Evolutionary conservation across 2,888 invertebrate genomes (phyloP).

Genomic region (Mechanitis mazaeus): DNA sequence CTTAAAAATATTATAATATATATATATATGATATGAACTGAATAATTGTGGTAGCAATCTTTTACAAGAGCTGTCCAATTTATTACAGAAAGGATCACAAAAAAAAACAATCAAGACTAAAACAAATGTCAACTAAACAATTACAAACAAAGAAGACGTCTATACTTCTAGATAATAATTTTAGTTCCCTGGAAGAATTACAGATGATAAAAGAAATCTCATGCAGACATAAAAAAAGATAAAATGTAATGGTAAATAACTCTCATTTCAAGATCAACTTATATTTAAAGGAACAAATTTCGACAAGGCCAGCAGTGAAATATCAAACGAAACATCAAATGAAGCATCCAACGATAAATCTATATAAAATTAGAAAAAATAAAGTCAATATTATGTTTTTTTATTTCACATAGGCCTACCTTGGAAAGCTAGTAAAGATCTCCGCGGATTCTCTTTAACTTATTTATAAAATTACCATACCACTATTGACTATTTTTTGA

Average conservation of each 20-base stretch:
- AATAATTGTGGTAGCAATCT: constrained; percentile 43
- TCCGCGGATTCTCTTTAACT: too few species aligned
- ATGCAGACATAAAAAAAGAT: too few species aligned
- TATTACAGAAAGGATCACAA: constrained; percentile 20
- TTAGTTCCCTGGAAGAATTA: too few species aligned
- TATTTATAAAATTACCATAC: too few species aligned
- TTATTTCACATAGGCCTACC: too few species aligned
- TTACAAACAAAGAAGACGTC: constrained; percentile 3
- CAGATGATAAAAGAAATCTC: too few species aligned
- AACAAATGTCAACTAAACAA: constrained; percentile 15
- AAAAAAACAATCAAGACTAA: constrained; percentile 22
- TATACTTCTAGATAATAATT: too few species aligned
- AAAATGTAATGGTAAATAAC: too few species aligned
- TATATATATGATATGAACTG: constrained; percentile 44
- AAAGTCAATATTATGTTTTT: too few species aligned
- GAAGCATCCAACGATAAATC: not conserved
- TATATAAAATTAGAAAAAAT: not conserved
- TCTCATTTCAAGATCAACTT: too few species aligned
- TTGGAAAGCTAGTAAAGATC: too few species aligned
- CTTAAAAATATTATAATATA: constrained; percentile 31
- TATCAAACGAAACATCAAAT: not conserved
- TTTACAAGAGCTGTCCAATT: constrained; percentile 22
- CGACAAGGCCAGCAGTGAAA: not conserved
- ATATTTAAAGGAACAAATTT: not conserved
- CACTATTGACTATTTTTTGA: too few species aligned